Evolutionary conservation across 2,113 vertebrate genomes (phyloP).

Genomic region (Neogale vison): DNA sequence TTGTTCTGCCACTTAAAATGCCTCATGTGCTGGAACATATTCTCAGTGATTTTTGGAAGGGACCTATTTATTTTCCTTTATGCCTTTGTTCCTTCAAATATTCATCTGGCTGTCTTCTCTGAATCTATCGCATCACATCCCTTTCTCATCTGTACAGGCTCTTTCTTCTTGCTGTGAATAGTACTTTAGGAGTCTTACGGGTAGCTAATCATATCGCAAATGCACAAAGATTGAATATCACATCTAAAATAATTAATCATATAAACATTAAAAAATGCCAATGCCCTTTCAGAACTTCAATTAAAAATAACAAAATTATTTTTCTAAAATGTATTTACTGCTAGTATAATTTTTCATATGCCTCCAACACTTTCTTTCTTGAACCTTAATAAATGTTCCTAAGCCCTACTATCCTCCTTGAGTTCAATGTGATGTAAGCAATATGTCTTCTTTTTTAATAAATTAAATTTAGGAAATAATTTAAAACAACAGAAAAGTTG

Average conservation of each 20-base stretch:
- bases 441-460: background rate
- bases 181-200: background rate
- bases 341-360: background rate
- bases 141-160: background rate
- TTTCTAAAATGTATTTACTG: background rate
- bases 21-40: background rate
- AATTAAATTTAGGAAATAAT: slow-evolving; percentile 11
- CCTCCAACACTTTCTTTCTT: background rate
- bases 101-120: background rate
- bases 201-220: background rate
- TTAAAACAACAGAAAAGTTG: background rate
- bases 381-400: background rate
- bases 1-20: background rate
- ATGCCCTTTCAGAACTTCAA: background rate
- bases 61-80: background rate
- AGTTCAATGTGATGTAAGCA: background rate
- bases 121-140: background rate
- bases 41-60: background rate
- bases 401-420: background rate
- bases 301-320: background rate
- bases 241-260: background rate
- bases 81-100: background rate
- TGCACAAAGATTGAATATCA: background rate
- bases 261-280: background rate
- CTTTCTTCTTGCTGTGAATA: background rate